phyloP scores from a whole-genome alignment of 2,797 vertebrate species.

The Sebastolobus alascanus region DNA sequence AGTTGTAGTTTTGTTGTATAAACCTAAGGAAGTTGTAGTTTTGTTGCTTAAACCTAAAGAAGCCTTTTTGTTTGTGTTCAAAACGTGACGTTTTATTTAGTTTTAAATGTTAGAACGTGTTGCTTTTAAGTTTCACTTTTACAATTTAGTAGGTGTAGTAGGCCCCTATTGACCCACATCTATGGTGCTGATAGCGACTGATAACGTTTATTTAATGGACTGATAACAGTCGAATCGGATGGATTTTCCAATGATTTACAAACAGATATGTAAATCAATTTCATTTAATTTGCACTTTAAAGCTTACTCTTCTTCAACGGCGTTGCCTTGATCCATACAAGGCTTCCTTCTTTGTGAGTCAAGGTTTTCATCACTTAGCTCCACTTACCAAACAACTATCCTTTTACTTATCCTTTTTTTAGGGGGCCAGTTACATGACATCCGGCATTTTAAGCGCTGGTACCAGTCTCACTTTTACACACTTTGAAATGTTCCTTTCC shows the following conservation, averaged over 20 bases:
- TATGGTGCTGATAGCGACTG: no score
- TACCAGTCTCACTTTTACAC: background rate
- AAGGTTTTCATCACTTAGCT: constrained; percentile 15
- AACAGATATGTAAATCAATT: background rate
- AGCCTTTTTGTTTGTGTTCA: no score
- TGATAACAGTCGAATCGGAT: background rate
- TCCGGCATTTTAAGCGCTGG: background rate
- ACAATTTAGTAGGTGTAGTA: no score
- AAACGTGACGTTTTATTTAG: no score
- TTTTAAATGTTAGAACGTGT: no score
- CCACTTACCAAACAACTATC: background rate
- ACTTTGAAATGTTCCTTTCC: background rate
- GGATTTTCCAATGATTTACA: background rate
- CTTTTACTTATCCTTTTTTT: no score
- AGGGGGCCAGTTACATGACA: background rate
- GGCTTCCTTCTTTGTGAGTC: background rate
- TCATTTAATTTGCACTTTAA: background rate
- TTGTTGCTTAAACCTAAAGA: no score
- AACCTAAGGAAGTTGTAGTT: no score
- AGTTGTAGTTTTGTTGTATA: no score
- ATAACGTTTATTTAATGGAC: no score
- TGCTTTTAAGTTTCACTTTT: no score
- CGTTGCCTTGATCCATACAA: background rate
- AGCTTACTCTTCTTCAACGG: background rate
- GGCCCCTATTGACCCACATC: no score